phyloP scores from a whole-genome alignment of 2,888 invertebrate species.

The Anoplius nigerrimus region DNA sequence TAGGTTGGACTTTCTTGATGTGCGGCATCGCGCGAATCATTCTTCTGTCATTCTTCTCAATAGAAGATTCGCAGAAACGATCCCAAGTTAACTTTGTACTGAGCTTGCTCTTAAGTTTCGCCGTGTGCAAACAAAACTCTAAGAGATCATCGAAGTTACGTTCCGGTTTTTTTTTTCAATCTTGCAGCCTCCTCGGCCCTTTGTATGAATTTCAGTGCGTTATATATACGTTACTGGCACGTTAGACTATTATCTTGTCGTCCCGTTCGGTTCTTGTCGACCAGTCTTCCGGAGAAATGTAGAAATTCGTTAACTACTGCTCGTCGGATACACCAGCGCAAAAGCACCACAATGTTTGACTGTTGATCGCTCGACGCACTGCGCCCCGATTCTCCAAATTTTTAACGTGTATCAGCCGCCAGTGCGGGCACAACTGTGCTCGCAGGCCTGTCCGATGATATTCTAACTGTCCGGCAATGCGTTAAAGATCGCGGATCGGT shows the following conservation, averaged over 20 bases:
- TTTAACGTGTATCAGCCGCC: conserved; percentile 26
- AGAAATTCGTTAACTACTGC: conserved; percentile 35
- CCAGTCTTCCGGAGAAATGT: conserved; percentile 33
- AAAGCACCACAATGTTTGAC: conserved; percentile 54
- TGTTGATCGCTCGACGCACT: conserved; percentile 41
- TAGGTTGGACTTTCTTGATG: conserved; percentile 31
- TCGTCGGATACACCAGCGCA: conserved; percentile 50
- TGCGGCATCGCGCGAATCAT: conserved; percentile 26
- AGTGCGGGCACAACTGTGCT: background rate
- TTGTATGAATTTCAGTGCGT: background rate
- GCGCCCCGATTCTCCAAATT: conserved; percentile 31
- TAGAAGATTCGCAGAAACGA: conserved; percentile 16
- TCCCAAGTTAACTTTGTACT: conserved; percentile 6
- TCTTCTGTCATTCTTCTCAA: background rate
- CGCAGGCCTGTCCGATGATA: background rate
- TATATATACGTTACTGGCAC: background rate
- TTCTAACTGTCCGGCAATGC: background rate
- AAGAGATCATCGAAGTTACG: background rate
- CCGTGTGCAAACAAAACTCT: conserved; percentile 1
- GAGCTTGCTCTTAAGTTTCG: background rate
- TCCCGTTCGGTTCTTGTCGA: conserved; percentile 24
- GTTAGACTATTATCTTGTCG: background rate
- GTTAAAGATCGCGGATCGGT: conserved; percentile 2
- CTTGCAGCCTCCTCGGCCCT: background rate
- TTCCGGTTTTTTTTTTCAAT: conserved; percentile 2